phyloP scores from a whole-genome alignment of 2,888 invertebrate genomes.

The Tetragonula carbonaria region DNA sequence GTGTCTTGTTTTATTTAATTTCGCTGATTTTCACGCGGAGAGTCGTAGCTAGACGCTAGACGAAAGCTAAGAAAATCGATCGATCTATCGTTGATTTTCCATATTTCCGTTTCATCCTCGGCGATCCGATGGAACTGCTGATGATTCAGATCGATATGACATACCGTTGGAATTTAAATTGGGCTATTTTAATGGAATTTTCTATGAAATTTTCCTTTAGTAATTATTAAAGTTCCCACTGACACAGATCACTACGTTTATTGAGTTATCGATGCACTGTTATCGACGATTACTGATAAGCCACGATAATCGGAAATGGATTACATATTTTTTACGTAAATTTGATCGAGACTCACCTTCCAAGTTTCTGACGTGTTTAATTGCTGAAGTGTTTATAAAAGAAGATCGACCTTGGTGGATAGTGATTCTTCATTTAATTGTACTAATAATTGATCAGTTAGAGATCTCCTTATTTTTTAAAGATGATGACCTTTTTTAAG shows the following conservation, averaged over 20 bases:
- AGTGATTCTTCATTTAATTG: too few species aligned
- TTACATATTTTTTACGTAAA: not conserved
- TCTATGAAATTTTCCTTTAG: not conserved
- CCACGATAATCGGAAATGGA: not conserved
- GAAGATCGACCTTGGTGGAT: too few species aligned
- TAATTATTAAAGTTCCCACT: not conserved
- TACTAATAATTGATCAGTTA: too few species aligned
- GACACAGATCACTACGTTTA: not conserved
- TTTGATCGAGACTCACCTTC: not conserved
- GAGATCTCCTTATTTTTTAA: too few species aligned
- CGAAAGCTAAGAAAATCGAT: not conserved
- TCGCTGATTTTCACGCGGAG: conserved; percentile 51
- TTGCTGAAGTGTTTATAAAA: too few species aligned
- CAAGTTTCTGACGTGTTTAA: not conserved
- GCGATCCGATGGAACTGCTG: not conserved
- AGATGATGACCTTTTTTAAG: too few species aligned
- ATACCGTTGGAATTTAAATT: not conserved
- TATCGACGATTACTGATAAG: conserved; percentile 41
- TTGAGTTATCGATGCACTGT: conserved; percentile 36
- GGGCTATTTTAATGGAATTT: not conserved
- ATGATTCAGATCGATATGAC: not conserved
- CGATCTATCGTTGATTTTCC: not conserved
- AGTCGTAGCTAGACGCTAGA: not conserved
- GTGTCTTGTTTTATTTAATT: conserved; percentile 69
- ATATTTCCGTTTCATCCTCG: not conserved